phyloP scores from a whole-genome alignment of 2,113 vertebrate genomes.

The Oriolus oriolus region DNA sequence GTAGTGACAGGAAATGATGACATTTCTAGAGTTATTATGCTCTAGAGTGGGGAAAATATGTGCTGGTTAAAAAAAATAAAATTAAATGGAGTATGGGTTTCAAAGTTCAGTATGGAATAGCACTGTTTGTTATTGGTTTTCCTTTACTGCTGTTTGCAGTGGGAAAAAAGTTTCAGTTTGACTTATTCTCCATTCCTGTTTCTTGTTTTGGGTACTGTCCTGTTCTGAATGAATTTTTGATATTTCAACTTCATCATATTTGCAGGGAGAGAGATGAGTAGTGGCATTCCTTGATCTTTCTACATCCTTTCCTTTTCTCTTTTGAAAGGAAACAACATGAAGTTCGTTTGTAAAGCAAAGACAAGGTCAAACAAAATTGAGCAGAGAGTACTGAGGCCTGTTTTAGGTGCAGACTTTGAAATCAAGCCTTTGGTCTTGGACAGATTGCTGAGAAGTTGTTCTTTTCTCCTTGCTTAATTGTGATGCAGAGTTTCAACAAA shows the following conservation, averaged over 20 bases:
- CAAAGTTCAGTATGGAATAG: background rate
- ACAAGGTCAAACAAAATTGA: background rate
- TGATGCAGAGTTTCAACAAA: background rate
- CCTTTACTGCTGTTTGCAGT: background rate
- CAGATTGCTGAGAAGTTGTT: background rate
- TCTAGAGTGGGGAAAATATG: background rate
- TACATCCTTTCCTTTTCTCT: background rate
- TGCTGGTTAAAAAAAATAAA: background rate
- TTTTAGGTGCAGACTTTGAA: background rate
- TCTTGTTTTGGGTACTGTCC: background rate
- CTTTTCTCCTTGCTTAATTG: background rate
- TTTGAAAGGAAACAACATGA: background rate
- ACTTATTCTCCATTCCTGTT: background rate
- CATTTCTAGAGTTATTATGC: background rate
- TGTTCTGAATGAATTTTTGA: background rate
- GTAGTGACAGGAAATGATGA: background rate
- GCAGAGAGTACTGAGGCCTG: background rate
- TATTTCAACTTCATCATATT: background rate
- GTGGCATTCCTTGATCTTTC: background rate
- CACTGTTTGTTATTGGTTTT: background rate
- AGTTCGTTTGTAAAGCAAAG: background rate
- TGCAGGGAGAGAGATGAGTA: background rate
- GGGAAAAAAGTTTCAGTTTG: background rate
- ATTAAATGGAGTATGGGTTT: background rate
- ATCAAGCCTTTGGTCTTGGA: background rate